These are phyloP conservation scores for Podilymbus podiceps DNA, from an alignment of 2,113 vertebrate species.

Conservation along the genomic window DNA sequence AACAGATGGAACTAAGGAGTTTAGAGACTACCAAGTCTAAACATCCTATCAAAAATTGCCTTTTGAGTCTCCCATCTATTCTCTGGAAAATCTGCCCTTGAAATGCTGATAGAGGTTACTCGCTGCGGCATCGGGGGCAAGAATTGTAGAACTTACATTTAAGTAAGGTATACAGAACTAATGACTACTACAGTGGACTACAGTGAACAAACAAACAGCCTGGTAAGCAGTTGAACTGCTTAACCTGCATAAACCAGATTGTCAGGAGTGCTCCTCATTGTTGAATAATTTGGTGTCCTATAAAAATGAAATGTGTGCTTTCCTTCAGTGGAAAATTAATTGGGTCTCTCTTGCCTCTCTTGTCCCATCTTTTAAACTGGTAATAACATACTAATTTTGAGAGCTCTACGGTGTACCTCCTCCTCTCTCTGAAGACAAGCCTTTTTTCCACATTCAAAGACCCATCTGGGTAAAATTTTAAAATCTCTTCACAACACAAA, in stretches of 20 bases:
- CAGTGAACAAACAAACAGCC: not conserved
- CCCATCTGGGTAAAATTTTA: not conserved
- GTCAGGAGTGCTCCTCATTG: not conserved
- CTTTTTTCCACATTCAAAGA: not conserved
- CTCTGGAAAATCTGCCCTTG: not conserved
- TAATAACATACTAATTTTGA: not conserved
- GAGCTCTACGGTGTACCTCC: not conserved
- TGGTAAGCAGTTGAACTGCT: too few species aligned
- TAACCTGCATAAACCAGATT: not conserved
- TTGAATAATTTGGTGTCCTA: not conserved
- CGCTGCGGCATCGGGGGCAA: rapidly evolving
- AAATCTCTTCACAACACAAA: not conserved
- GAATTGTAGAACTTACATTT: not conserved
- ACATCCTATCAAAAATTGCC: not conserved
- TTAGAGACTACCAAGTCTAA: not conserved
- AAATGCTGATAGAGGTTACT: not conserved
- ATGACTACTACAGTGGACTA: not conserved
- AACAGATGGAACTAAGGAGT: not conserved
- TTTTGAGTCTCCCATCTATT: not conserved
- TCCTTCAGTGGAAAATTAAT: not conserved
- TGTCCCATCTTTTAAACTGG: not conserved
- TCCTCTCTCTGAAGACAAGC: not conserved
- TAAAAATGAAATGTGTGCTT: not conserved
- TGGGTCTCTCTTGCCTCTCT: not conserved
- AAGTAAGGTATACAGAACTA: not conserved